Percentiles rank a stretch among this genome's conserved stretches.
phyloP scores from a whole-genome alignment of 2,797 vertebrate species.

The Notamacropus eugenii region DNA sequence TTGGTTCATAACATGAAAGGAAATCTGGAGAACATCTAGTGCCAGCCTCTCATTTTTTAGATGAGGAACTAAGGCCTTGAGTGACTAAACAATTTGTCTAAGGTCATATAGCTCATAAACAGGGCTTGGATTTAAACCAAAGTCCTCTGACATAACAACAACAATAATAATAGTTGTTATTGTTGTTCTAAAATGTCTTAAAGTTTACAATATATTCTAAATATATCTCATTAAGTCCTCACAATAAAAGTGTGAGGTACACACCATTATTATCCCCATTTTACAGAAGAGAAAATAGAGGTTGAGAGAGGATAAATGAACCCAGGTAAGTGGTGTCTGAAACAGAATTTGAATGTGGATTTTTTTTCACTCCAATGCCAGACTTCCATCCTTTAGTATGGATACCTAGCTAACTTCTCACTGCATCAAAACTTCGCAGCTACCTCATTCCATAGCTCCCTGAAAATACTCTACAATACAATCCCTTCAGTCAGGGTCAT shows the following conservation, averaged over 20 bases:
- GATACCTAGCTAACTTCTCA: neutral
- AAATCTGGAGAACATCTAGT: neutral
- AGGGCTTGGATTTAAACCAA: neutral
- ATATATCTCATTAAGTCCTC: neutral
- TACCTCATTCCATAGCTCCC: neutral
- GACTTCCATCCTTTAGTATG: neutral
- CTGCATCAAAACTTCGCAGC: neutral
- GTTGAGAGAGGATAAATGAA: neutral
- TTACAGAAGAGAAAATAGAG: neutral
- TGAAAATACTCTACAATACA: neutral
- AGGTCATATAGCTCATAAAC: neutral
- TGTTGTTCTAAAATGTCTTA: neutral
- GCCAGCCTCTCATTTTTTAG: neutral
- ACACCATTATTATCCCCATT: neutral
- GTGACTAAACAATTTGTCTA: neutral
- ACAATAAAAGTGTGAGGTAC: neutral
- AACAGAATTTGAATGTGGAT: neutral
- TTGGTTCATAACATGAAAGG: neutral
- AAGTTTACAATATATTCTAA: neutral
- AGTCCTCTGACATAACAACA: neutral
- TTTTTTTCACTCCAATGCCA: neutral
- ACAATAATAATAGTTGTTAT: neutral
- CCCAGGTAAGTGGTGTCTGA: neutral
- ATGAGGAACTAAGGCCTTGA: neutral
- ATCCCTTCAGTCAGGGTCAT: neutral